Percentiles rank a stretch among this genome's conserved stretches.
Conservation (phyloP, 1,140 invertebrate genomes). For the Trinorchestia longiramus region DNA sequence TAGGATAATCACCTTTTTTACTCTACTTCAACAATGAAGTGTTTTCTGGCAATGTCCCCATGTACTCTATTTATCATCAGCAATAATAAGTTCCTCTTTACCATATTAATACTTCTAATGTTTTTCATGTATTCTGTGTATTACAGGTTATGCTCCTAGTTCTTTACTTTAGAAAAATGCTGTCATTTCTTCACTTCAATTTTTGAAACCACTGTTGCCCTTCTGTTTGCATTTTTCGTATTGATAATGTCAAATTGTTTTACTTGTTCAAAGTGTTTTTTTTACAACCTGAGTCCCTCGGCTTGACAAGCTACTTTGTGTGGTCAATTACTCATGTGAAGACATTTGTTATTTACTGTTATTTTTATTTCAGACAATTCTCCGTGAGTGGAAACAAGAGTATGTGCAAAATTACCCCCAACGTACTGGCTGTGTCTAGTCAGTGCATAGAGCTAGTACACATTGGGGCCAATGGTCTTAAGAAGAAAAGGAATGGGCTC, state of each 20-base stretch:
- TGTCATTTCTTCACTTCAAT: too few species aligned
- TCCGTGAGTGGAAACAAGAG: neutral
- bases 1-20: too few species aligned
- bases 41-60: too few species aligned
- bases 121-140: too few species aligned
- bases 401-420: conserved; percentile 23
- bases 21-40: too few species aligned
- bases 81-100: too few species aligned
- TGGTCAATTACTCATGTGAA: neutral
- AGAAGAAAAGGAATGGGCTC: neutral
- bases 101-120: too few species aligned
- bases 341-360: neutral
- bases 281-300: neutral
- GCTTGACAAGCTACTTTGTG: neutral
- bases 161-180: too few species aligned
- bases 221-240: neutral
- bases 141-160: too few species aligned
- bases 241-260: neutral
- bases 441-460: conserved; percentile 39
- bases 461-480: conserved; percentile 28
- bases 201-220: too few species aligned
- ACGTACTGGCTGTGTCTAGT: neutral
- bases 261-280: neutral
- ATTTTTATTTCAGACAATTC: neutral
- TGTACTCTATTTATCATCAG: too few species aligned